Conservation (phyloP, 2,797 vertebrate genomes). For the Florisuga fusca region DNA sequence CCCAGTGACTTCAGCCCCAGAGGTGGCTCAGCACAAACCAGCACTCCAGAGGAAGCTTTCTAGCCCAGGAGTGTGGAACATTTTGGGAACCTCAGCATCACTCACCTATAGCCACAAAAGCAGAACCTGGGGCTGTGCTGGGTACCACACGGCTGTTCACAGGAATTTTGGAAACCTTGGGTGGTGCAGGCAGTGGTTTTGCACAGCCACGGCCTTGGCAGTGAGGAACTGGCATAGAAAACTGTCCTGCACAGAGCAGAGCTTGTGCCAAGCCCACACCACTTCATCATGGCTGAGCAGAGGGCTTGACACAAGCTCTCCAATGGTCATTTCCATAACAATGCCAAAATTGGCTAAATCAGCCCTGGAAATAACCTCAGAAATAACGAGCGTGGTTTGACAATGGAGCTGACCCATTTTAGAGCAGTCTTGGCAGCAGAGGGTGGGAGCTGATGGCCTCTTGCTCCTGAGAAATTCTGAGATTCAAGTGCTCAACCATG, state of each 20-base stretch:
- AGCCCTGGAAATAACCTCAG: not conserved
- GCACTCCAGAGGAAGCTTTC: not conserved
- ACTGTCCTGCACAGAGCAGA: accelerated
- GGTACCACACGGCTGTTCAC: accelerated
- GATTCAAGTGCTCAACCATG: accelerated
- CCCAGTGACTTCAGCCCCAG: not conserved
- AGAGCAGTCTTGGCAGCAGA: not conserved
- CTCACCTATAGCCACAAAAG: not conserved
- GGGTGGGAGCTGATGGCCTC: not conserved
- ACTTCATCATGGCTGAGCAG: too few species aligned
- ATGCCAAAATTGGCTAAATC: not conserved
- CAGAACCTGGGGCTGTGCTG: not conserved
- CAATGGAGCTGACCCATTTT: not conserved
- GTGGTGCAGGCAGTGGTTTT: not conserved
- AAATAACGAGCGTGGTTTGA: not conserved
- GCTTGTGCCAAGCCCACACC: not conserved
- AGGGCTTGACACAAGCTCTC: not conserved
- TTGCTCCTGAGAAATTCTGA: not conserved
- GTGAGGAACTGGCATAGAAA: not conserved
- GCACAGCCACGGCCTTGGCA: not conserved
- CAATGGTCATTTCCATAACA: not conserved
- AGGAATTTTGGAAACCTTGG: not conserved
- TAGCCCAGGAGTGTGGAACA: not conserved
- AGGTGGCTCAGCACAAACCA: not conserved
- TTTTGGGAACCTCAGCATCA: accelerated